These are phyloP conservation scores for Trissoscelio sp. DNA, from an alignment of 2,888 invertebrate genomes.

Conservation along the genomic window DNA sequence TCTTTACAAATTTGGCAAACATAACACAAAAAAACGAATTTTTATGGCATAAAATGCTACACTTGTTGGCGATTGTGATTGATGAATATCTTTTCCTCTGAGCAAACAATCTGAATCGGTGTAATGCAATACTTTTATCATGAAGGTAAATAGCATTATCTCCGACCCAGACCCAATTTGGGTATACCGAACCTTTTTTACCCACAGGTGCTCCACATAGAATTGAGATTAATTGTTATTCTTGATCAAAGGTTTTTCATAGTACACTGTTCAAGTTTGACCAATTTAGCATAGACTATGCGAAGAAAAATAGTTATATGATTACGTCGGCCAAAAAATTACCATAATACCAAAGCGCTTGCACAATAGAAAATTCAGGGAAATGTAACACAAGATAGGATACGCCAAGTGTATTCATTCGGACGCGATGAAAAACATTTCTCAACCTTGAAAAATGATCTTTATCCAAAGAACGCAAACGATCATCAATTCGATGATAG, in stretches of 20 bases:
- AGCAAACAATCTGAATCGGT: not conserved
- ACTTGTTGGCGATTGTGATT: constrained; percentile 22
- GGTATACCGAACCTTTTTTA: not conserved
- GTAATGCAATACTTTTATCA: constrained; percentile 11
- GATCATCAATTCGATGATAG: constrained; percentile 43
- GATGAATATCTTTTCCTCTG: not conserved
- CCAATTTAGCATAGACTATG: constrained; percentile 35
- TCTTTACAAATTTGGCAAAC: constrained; percentile 8
- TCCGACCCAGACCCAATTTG: not conserved
- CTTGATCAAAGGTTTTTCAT: constrained; percentile 7
- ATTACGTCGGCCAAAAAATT: constrained; percentile 37
- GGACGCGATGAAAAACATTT: constrained; percentile 40
- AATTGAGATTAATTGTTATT: constrained; percentile 30
- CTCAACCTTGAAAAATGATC: constrained; percentile 59
- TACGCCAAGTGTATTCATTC: constrained; percentile 32
- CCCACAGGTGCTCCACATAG: constrained; percentile 20
- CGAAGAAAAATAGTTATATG: constrained; percentile 41
- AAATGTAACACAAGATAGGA: constrained; percentile 31
- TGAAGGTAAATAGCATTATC: not conserved
- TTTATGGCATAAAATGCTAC: constrained; percentile 12
- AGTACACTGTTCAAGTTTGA: not conserved
- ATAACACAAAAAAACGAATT: not conserved
- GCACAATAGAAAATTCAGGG: constrained; percentile 40
- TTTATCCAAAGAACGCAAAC: constrained; percentile 25
- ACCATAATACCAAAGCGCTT: constrained; percentile 7